Percentiles rank a stretch among this genome's conserved stretches.
Conservation (phyloP, 2,797 vertebrate species). For the Aphelocoma californica region DNA sequence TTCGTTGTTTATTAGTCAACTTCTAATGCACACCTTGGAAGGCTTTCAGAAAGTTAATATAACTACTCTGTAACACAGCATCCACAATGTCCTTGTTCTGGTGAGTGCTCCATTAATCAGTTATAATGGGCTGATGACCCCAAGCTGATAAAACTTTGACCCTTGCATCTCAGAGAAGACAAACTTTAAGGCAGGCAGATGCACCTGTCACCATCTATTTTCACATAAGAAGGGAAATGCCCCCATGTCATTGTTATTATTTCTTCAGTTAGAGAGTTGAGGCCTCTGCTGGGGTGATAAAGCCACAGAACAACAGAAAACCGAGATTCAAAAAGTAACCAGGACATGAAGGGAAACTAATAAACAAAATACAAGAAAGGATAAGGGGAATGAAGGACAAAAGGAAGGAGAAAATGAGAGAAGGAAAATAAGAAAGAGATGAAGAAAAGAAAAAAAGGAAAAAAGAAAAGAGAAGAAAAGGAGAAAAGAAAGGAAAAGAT, state of each 20-base stretch:
- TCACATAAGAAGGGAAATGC: neutral
- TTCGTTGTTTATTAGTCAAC: neutral
- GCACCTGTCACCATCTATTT: neutral
- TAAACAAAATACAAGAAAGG: neutral
- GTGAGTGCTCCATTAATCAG: slow-evolving; percentile 21
- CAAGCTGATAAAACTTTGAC: neutral
- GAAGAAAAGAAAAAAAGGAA: accelerated
- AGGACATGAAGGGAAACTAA: neutral
- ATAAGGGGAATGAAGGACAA: neutral
- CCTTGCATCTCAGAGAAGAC: neutral
- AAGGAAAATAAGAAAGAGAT: neutral
- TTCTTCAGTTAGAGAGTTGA: neutral
- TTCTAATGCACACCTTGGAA: neutral
- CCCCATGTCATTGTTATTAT: neutral
- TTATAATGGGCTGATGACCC: neutral
- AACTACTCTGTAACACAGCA: neutral
- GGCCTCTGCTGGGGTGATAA: neutral
- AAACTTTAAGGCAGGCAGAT: neutral
- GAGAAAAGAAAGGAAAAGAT: accelerated
- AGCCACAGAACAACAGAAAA: neutral
- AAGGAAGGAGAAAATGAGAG: neutral
- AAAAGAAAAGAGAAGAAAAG: accelerated
- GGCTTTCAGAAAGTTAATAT: neutral
- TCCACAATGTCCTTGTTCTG: neutral
- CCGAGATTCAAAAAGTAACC: neutral